Base-by-base conservation (phyloP, 2,113 vertebrate species). In the Mesoclemmys tuberculata region DNA sequence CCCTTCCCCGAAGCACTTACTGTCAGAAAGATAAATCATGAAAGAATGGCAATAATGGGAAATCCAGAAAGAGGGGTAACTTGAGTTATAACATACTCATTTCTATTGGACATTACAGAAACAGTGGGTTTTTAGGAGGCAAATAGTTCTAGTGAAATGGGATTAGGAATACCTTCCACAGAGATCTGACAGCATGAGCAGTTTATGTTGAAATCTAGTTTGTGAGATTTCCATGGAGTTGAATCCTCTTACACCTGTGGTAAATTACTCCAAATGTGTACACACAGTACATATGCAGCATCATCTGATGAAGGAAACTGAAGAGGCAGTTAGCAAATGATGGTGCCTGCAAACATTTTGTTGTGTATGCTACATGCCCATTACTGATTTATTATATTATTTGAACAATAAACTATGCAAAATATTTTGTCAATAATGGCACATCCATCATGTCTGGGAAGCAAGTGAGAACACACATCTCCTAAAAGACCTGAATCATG, bases 371-470 rank as follows among this genome's bases (percentile, higher is more conserved):
- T 46, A 31, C 26, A 61, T 84, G 27, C 5, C 46, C 6, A 19
- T 85, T 82, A n/a, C 35, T 77, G 26, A 78, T 54, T 26, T 54
- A 77, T 55, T 81, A n/a, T 49, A 77, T 91, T 3, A 46, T 26
- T 14, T 4, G 35, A 77, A 41, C 49, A n/a, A 41, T 31, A 48
- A 82, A 22, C 52, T 41, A 54, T 10, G 8, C 64, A 2, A 77
- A 55, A 61, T 41, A 75, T 18, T 91, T 93, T 48, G 31, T 54
- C 61, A 84, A 41, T 75, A 52, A 1, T 18, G 2, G 27, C 49
- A 19, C 1, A 1, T 58, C 26, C 1, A 1, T 58, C 26, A 0
- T 0, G 41, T 51, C 0, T 1, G 56, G n/a, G 19, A 26, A 31
- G 6, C 58, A 22, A 27, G 13, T 52, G 31, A 61, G n/a, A 12